Conservation (phyloP, 1,140 invertebrate species). For the Zaprionus nigranus region DNA sequence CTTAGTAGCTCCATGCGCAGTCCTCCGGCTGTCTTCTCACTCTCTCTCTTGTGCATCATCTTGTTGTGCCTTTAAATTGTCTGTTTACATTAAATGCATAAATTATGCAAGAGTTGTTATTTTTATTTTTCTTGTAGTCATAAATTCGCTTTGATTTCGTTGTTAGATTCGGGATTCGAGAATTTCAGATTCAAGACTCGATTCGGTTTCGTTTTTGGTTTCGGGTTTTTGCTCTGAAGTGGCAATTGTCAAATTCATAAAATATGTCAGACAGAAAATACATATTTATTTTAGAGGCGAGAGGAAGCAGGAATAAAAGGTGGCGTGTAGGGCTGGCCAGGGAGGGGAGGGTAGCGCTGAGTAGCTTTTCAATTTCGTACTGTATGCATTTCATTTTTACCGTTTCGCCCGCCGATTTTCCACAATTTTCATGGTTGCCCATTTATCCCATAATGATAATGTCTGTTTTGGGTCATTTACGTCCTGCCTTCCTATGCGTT, state of each 20-base stretch:
- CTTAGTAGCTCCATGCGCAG: constrained; percentile 2
- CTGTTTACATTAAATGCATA: constrained; percentile 80
- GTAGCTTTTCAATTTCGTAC: constrained; percentile 54
- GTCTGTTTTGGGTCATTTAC: constrained; percentile 74
- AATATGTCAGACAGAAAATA: constrained; percentile 61
- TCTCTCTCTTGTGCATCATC: constrained; percentile 1
- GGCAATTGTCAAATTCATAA: constrained; percentile 76
- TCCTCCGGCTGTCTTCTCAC: not conserved
- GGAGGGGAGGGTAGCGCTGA: not conserved
- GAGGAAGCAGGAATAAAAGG: not conserved
- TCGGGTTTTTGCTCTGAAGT: constrained; percentile 45
- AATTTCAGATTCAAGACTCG: not conserved
- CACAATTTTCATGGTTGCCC: constrained; percentile 55
- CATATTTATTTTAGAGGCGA: constrained; percentile 14
- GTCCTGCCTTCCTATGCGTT: not conserved
- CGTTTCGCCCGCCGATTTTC: constrained; percentile 51
- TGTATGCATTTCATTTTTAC: constrained; percentile 68
- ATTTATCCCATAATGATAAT: constrained; percentile 71
- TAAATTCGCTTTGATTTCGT: constrained; percentile 72
- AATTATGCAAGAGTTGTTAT: constrained; percentile 74
- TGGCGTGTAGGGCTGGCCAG: not conserved
- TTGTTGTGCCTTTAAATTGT: constrained; percentile 59
- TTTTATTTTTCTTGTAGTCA: constrained; percentile 55
- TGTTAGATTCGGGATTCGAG: constrained; percentile 9
- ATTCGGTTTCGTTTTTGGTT: constrained; percentile 59